A percentile compares a stretch with the other conserved stretches of the same genome.
phyloP scores from a whole-genome alignment of 2,797 vertebrate species.

The Silurus aristotelis region DNA sequence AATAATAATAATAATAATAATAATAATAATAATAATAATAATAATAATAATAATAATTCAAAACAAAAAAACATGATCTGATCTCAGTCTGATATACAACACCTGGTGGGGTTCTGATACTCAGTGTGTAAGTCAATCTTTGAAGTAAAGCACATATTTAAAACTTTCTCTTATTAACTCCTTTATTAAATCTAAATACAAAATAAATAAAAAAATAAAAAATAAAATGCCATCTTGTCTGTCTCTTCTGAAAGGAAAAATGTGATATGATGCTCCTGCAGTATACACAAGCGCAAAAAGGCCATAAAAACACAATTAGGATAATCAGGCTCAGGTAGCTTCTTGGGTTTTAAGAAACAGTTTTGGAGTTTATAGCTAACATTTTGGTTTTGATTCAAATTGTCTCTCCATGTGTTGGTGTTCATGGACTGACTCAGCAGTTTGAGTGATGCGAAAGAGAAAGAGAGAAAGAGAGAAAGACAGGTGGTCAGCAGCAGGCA shows the following conservation, averaged over 20 bases:
- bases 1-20: not conserved
- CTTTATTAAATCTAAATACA: not conserved
- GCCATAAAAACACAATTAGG: not conserved
- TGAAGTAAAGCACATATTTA: not conserved
- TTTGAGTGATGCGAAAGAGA: not conserved
- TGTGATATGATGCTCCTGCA: not conserved
- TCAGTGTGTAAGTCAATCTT: not conserved
- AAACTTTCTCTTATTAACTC: not conserved
- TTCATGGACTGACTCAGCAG: conserved; percentile 6
- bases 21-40: not conserved
- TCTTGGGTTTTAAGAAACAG: not conserved
- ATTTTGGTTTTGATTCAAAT: not conserved
- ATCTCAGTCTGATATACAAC: not conserved
- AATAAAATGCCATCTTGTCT: not conserved
- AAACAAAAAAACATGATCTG: not conserved
- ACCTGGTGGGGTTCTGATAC: not conserved
- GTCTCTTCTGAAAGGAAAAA: not conserved
- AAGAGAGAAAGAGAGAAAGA: conserved; percentile 10
- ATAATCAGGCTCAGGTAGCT: not conserved
- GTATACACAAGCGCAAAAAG: not conserved
- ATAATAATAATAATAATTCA: not conserved
- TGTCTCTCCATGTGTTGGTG: not conserved
- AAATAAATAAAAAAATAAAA: not conserved
- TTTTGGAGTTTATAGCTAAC: not conserved
- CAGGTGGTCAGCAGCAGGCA: conserved; percentile 29